These are phyloP conservation scores for Thunnus maccoyii DNA, from an alignment of 2,113 vertebrate species.

Conservation along the genomic window DNA sequence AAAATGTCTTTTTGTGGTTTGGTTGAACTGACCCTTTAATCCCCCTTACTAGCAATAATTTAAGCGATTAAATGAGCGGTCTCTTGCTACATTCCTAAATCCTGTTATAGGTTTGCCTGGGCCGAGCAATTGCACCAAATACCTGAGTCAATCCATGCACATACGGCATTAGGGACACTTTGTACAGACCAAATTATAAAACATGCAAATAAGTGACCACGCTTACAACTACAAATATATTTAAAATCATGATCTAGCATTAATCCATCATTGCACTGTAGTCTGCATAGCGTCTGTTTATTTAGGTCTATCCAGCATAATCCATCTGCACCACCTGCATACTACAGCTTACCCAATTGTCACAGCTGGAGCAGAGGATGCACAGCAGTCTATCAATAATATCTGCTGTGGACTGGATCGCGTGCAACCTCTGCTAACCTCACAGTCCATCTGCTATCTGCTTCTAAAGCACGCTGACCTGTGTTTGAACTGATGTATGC, in stretches of 20 bases:
- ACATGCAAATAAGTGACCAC: background rate
- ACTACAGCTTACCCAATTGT: conserved; percentile 7
- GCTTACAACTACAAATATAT: background rate
- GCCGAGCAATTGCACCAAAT: background rate
- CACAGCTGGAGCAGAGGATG: conserved; percentile 38
- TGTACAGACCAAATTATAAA: no score
- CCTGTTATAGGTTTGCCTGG: background rate
- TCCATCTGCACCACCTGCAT: conserved; percentile 25
- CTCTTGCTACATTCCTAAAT: background rate
- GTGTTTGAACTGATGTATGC: conserved; percentile 48
- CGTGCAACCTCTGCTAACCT: conserved; percentile 55
- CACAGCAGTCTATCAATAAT: conserved; percentile 50
- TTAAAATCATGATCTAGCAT: background rate
- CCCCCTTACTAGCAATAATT: background rate
- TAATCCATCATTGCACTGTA: background rate
- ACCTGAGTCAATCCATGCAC: background rate
- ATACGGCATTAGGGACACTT: background rate
- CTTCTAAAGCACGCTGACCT: conserved; percentile 51
- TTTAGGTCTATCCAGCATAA: conserved; percentile 2
- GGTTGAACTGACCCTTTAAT: background rate
- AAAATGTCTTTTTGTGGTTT: no score
- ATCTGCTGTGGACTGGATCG: conserved; percentile 33
- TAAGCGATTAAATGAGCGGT: background rate
- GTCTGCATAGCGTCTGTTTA: background rate
- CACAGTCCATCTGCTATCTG: conserved; percentile 44